Percentiles rank a stretch among this genome's conserved stretches.
Conservation (phyloP, 37 sponge, comb jelly and placozoan species). For the Oscarella lobularis region DNA sequence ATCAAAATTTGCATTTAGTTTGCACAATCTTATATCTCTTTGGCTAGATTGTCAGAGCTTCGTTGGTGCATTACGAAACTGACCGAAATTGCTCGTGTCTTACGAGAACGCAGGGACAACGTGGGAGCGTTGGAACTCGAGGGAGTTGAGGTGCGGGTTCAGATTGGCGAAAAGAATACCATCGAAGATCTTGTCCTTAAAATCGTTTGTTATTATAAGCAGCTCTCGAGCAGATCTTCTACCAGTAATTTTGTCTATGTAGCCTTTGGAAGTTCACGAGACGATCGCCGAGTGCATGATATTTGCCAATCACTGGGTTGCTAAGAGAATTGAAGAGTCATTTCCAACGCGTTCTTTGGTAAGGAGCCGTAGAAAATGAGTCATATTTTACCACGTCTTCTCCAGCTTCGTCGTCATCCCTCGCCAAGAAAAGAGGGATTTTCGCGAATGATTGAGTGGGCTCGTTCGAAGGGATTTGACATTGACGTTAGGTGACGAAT, state of each 20-base stretch:
- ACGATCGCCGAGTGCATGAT: slow-evolving; percentile 73
- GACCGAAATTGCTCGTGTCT: neutral
- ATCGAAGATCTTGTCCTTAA: slow-evolving; percentile 26
- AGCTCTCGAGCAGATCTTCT: neutral
- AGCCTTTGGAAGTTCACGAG: slow-evolving; percentile 59
- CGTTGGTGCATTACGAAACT: neutral
- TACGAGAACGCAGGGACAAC: neutral
- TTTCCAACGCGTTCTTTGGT: slow-evolving; percentile 47
- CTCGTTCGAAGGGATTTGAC: slow-evolving; percentile 9
- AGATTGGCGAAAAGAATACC: slow-evolving; percentile 6
- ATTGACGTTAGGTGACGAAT: slow-evolving; percentile 11
- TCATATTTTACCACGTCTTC: neutral
- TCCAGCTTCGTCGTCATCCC: slow-evolving; percentile 31
- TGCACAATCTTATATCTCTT: too few species aligned
- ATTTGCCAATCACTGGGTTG: slow-evolving; percentile 65
- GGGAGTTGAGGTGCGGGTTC: slow-evolving; percentile 41
- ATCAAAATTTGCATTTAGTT: too few species aligned
- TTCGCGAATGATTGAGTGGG: slow-evolving; percentile 14
- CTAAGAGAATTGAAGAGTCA: slow-evolving; percentile 29
- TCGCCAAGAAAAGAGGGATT: slow-evolving; percentile 8
- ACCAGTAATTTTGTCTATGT: neutral
- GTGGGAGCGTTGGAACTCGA: slow-evolving; percentile 54
- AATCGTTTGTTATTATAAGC: neutral
- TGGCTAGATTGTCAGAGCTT: neutral
- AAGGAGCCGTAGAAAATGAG: neutral